Conservation (phyloP, 2,888 invertebrate genomes). For the Pristionchus exspectatus region DNA sequence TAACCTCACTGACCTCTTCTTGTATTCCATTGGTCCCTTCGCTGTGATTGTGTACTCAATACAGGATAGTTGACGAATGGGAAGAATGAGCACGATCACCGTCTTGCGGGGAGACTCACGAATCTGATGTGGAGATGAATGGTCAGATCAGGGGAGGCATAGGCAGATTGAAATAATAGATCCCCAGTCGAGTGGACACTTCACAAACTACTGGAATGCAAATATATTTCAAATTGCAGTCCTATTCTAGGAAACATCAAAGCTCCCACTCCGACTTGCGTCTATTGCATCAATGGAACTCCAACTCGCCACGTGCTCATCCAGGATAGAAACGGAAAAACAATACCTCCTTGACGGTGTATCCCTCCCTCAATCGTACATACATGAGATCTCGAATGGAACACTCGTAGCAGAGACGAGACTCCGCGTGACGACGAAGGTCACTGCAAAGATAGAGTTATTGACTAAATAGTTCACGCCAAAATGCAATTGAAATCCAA, state of each 20-base stretch:
- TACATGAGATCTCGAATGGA: slow-evolving; percentile 85
- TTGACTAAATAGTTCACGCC: too few species aligned
- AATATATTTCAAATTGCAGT: too few species aligned
- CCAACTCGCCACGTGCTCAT: too few species aligned
- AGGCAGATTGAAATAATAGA: too few species aligned
- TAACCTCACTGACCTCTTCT: background rate
- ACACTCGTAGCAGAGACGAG: slow-evolving; percentile 64
- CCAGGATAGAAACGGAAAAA: too few species aligned
- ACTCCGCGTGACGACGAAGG: slow-evolving; percentile 59
- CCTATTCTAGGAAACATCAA: too few species aligned
- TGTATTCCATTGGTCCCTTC: slow-evolving; percentile 62
- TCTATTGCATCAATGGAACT: too few species aligned
- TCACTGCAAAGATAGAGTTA: slow-evolving; percentile 46
- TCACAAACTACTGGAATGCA: too few species aligned
- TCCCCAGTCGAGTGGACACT: too few species aligned
- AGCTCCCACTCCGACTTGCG: too few species aligned
- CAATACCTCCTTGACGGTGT: slow-evolving; percentile 82
- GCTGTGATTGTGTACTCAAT: slow-evolving; percentile 85
- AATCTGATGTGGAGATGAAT: slow-evolving; percentile 36
- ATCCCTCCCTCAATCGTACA: slow-evolving; percentile 87
- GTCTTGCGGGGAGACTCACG: slow-evolving; percentile 80
- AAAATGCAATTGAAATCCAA: too few species aligned
- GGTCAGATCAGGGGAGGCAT: background rate
- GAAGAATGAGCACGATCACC: slow-evolving; percentile 79
- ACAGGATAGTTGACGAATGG: slow-evolving; percentile 87